Conservation (phyloP, 2,888 invertebrate species). For the Aleiodes testaceus region DNA sequence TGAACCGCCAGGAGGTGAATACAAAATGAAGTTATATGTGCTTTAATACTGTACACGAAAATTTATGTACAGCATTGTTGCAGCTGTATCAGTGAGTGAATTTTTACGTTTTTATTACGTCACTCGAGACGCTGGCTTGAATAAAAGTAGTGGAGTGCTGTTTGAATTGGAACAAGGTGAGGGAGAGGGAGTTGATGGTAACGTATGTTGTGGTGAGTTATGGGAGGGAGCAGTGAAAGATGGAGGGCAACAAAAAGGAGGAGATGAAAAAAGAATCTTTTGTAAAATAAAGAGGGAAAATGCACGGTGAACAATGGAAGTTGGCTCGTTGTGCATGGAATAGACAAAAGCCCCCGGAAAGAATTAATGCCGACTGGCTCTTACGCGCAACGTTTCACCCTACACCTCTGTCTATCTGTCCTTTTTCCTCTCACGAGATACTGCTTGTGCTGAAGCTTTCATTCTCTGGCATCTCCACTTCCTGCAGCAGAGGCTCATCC, state of each 20-base stretch:
- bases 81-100: slow-evolving; percentile 8
- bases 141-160: too few species aligned
- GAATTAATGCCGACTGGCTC: slow-evolving; percentile 58
- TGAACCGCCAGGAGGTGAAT: slow-evolving; percentile 48
- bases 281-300: slow-evolving; percentile 19
- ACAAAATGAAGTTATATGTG: slow-evolving; percentile 45
- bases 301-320: background rate
- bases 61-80: slow-evolving; percentile 32
- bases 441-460: slow-evolving; percentile 26
- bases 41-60: slow-evolving; percentile 34
- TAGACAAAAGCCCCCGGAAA: slow-evolving; percentile 60
- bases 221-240: slow-evolving; percentile 29
- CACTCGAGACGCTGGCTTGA: too few species aligned
- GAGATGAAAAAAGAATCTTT: background rate
- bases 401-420: slow-evolving; percentile 9
- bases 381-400: slow-evolving; percentile 38
- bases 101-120: too few species aligned
- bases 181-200: background rate
- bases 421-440: slow-evolving; percentile 2
- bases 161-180: background rate
- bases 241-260: slow-evolving; percentile 4
- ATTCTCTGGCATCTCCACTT: slow-evolving; percentile 24
- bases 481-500: slow-evolving; percentile 31
- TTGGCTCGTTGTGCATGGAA: slow-evolving; percentile 40
- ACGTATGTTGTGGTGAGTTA: slow-evolving; percentile 28